Evolutionary conservation across 2,888 invertebrate genomes (phyloP).

Genomic region (Trichogramma evanescens): DNA sequence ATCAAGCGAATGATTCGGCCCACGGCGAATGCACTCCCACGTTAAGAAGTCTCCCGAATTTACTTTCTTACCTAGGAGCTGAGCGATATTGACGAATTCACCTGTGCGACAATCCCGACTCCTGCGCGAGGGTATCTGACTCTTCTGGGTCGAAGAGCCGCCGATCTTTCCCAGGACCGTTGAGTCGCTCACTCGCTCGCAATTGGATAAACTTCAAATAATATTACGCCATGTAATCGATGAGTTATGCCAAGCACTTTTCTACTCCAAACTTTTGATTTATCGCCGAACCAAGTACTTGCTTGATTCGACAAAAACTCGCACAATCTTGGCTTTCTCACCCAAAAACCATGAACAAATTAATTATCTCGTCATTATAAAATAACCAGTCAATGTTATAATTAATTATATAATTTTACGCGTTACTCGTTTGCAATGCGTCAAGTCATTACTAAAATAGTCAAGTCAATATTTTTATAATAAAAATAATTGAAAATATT

Average conservation of each 20-base stretch:
- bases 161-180: conserved; percentile 21
- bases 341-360: too few species aligned
- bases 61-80: conserved; percentile 20
- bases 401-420: too few species aligned
- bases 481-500: too few species aligned
- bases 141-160: conserved; percentile 16
- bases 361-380: too few species aligned
- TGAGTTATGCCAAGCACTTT: conserved; percentile 21
- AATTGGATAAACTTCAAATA: conserved; percentile 13
- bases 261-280: conserved; percentile 22
- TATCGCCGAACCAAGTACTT: neutral
- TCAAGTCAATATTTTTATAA: too few species aligned
- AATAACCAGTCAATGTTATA: too few species aligned
- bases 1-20: conserved; percentile 37
- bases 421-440: too few species aligned
- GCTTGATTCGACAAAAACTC: too few species aligned
- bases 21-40: conserved; percentile 32
- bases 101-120: conserved; percentile 11
- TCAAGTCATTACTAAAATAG: too few species aligned
- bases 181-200: neutral
- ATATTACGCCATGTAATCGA: conserved; percentile 6
- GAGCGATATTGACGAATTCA: neutral
- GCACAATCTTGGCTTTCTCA: too few species aligned
- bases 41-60: conserved; percentile 39
- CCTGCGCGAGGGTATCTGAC: conserved; percentile 4